Conservation (phyloP, 2,113 vertebrate genomes). For the Scopus umbretta region DNA sequence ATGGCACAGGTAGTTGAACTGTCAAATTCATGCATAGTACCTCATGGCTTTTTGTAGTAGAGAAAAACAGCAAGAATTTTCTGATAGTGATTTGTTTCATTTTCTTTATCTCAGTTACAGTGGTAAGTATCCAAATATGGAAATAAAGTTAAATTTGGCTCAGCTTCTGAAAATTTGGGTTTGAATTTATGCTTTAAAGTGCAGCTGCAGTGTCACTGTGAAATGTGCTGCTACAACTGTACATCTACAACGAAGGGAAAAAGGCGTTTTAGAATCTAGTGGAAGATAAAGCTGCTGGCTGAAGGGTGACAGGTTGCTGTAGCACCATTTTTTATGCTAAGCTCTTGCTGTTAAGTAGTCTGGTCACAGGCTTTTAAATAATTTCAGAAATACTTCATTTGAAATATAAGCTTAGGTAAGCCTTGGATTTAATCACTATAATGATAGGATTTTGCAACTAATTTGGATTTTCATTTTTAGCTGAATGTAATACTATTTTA, state of each 20-base stretch:
- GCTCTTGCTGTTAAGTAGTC: not conserved
- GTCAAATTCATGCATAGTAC: not conserved
- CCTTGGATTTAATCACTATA: not conserved
- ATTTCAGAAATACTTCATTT: slow-evolving; percentile 7
- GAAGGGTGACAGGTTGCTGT: not conserved
- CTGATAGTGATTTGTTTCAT: not conserved
- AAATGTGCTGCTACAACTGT: not conserved
- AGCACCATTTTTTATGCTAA: not conserved
- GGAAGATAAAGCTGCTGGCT: not conserved
- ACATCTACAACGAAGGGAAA: not conserved
- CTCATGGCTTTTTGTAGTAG: not conserved
- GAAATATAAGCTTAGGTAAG: slow-evolving; percentile 3
- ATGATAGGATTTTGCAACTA: slow-evolving; percentile 22
- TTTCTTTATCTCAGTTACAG: not conserved
- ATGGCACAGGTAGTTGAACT: not conserved
- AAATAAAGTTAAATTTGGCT: slow-evolving; percentile 26
- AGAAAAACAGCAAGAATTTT: not conserved
- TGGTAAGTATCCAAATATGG: not conserved
- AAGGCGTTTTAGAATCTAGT: not conserved
- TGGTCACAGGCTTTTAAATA: not conserved
- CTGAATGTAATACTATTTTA: slow-evolving; percentile 8
- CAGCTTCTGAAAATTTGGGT: not conserved
- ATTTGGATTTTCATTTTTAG: slow-evolving; percentile 20
- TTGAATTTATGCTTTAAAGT: not conserved
- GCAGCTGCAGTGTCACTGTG: not conserved